A percentile compares a stretch with the other conserved stretches of the same genome.
Evolutionary conservation across 2,113 vertebrate species (phyloP).

Genomic region (Indicator maculatus): DNA sequence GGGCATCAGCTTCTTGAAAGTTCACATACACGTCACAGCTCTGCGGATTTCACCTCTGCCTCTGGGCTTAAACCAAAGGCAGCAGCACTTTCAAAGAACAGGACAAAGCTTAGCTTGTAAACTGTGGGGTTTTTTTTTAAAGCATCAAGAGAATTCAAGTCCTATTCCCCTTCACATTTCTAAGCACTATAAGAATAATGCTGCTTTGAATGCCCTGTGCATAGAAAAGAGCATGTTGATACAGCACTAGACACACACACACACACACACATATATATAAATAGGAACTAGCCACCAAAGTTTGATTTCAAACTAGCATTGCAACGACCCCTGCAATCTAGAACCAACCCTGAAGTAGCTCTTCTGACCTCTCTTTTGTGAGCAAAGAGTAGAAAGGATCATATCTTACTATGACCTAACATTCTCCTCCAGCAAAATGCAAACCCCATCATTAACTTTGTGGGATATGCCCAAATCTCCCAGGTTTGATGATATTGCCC

Average conservation of each 20-base stretch:
- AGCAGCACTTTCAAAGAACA: background rate
- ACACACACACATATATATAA: background rate
- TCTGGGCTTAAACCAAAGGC: background rate
- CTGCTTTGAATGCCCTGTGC: background rate
- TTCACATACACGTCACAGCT: background rate
- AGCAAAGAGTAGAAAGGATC: background rate
- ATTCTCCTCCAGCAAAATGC: background rate
- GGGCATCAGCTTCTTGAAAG: background rate
- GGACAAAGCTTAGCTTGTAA: background rate
- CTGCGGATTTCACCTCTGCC: background rate
- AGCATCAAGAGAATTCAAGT: constrained; percentile 33
- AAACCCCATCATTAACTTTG: background rate
- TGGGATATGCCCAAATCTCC: background rate
- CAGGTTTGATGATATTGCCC: background rate
- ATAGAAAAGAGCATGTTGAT: constrained; percentile 1
- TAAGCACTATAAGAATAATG: background rate
- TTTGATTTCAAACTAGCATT: constrained; percentile 25
- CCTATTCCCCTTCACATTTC: constrained; percentile 35
- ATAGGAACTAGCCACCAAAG: background rate
- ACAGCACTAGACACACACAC: background rate
- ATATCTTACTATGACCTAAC: background rate
- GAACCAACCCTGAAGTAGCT: background rate
- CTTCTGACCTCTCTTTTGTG: background rate
- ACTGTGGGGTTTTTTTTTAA: background rate
- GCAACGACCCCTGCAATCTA: background rate